Evolutionary conservation across 1,140 invertebrate genomes (phyloP).

Genomic region (Triops cancriformis): DNA sequence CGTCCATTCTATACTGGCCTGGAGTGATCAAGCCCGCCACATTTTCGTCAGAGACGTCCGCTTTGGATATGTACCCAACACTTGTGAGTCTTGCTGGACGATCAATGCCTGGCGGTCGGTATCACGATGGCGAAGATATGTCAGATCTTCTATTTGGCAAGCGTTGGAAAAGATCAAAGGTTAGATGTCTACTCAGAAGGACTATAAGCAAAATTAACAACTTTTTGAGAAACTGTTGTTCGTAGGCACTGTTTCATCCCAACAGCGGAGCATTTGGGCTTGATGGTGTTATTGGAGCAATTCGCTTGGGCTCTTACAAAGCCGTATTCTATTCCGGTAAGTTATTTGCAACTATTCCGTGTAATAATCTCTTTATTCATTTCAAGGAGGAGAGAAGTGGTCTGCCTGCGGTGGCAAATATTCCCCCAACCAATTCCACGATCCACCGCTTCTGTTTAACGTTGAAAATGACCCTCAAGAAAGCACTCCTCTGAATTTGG

Average conservation of each 20-base stretch:
- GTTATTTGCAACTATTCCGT: too few relatives aligned
- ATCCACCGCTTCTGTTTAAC: slow-evolving; percentile 29
- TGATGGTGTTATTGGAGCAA: slow-evolving; percentile 29
- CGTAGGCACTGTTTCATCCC: slow-evolving; percentile 30
- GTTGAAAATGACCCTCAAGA: slow-evolving; percentile 28
- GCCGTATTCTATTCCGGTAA: slow-evolving; percentile 31
- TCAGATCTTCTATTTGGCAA: slow-evolving; percentile 25
- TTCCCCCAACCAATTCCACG: slow-evolving; percentile 16
- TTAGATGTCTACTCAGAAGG: background rate
- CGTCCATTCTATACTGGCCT: slow-evolving; percentile 31
- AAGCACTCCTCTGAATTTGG: slow-evolving; percentile 22
- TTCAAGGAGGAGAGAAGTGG: slow-evolving; percentile 21
- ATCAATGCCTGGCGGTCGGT: slow-evolving; percentile 20
- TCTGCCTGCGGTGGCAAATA: slow-evolving; percentile 25
- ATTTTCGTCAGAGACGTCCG: slow-evolving; percentile 18
- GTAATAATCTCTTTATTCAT: too few relatives aligned
- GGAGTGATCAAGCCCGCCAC: slow-evolving; percentile 17
- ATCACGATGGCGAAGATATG: slow-evolving; percentile 30
- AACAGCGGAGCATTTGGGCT: slow-evolving; percentile 28
- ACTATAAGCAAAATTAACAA: background rate
- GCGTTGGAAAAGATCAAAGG: background rate
- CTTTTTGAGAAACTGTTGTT: background rate
- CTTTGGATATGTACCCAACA: slow-evolving; percentile 31
- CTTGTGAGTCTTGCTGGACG: slow-evolving; percentile 25
- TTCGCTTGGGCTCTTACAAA: slow-evolving; percentile 30